Conservation (phyloP, 2,797 vertebrate genomes). For the Otus scops region DNA sequence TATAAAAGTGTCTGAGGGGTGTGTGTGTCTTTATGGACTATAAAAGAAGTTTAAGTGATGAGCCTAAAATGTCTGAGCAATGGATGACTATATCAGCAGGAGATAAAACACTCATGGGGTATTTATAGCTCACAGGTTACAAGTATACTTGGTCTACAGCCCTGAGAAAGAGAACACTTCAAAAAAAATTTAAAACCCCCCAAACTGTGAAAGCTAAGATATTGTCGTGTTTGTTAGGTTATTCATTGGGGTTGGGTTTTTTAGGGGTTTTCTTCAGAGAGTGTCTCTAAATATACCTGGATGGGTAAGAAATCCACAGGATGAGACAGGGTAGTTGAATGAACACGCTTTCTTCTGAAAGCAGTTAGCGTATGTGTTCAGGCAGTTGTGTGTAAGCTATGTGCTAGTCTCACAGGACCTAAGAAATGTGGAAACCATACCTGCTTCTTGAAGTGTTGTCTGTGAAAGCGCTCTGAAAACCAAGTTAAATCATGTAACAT, state of each 20-base stretch:
- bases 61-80: not conserved
- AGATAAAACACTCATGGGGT: accelerated
- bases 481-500: accelerated
- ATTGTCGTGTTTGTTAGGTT: accelerated
- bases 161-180: not conserved
- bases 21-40: not conserved
- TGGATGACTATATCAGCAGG: not conserved
- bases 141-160: not conserved
- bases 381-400: not conserved
- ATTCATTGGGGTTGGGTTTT: not conserved
- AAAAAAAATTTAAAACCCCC: too few relatives aligned
- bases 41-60: not conserved
- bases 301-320: not conserved
- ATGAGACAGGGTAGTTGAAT: accelerated
- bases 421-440: too few relatives aligned
- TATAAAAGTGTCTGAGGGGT: not conserved
- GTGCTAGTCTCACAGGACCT: too few relatives aligned
- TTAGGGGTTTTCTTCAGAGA: too few relatives aligned
- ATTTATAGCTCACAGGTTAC: not conserved
- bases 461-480: accelerated
- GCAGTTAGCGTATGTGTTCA: accelerated
- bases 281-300: accelerated
- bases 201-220: not conserved
- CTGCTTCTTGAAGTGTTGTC: not conserved
- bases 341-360: accelerated